Base-by-base conservation (phyloP, 1,140 invertebrate species). In the Trichogramma pretiosum region DNA sequence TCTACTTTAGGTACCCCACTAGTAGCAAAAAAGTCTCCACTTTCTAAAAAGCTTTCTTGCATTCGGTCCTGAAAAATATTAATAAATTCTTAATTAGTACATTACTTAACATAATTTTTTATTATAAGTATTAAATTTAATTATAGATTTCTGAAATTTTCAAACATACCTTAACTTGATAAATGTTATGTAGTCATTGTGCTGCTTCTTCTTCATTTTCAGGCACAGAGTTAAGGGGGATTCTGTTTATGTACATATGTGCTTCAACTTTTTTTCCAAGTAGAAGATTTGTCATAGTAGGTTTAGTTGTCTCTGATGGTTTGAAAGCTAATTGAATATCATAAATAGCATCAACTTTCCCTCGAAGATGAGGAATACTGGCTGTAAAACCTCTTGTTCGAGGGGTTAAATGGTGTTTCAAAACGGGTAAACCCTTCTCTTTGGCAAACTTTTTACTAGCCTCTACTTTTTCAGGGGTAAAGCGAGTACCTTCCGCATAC, bases 401-500 rank as follows among this genome's bases (percentile, higher is more conserved):
- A n/a, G 94, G 94, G 24, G 89, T 82, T 23, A 98, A 74, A 70
- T 95, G 92, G 64, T 96, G 83, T 57, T 93, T 90, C 22, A 96
- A 73, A 55, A 82, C 66, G 3, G 89, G 84, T 53, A 96, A 76
- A 55, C 89, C 87, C 55, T 89, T 87, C 57, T 92, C 81, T 58
- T 79, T 76, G 0, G 92, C 90, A 65, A 95, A 93, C 56, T 89
- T 85, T 57, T 90, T 74, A 53, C 90, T 93, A 0, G 83, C 84
- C 67, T 85, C 80, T 59, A 93, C 86, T 64, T 98, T 98, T 55
- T 82, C 79, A 42, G 77, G 67, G 0, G 92, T 96, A 56, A 93
- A 95, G 23, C 94, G 76, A 2, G 94, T 98, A 5, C 94, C 94
- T 73, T 98, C 94, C 7, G 90, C 87, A 61, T 91, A 96, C n/a